These are phyloP conservation scores for Serinus canaria DNA, from an alignment of 2,113 vertebrate genomes.

Conservation along the genomic window DNA sequence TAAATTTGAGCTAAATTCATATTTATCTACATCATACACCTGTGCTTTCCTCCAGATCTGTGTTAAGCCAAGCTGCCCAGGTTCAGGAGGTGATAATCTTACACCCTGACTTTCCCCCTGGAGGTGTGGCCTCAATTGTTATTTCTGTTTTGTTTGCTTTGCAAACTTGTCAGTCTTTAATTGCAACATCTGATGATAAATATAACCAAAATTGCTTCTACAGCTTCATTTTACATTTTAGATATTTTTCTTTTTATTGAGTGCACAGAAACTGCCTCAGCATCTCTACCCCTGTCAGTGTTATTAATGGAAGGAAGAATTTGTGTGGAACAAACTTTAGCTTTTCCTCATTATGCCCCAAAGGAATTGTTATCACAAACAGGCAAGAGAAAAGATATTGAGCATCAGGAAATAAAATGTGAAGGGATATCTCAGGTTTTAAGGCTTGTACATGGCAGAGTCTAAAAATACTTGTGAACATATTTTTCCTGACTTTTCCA, in stretches of 20 bases:
- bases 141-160: conserved; percentile 18
- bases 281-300: background rate
- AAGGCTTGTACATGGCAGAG: background rate
- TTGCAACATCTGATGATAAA: background rate
- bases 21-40: rapidly evolving
- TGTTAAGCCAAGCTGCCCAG: background rate
- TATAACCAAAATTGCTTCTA: background rate
- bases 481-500: background rate
- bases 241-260: background rate
- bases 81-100: background rate
- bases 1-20: background rate
- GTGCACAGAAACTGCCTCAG: background rate
- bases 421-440: background rate
- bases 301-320: background rate
- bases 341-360: background rate
- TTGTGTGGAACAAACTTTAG: background rate
- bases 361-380: background rate
- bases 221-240: background rate
- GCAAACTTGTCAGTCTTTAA: background rate
- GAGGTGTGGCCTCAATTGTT: background rate
- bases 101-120: background rate
- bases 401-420: background rate
- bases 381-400: background rate
- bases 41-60: background rate
- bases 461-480: background rate